Evolutionary conservation across 2,113 vertebrate species (phyloP).

Genomic region (Microcebus griseorufus): DNA sequence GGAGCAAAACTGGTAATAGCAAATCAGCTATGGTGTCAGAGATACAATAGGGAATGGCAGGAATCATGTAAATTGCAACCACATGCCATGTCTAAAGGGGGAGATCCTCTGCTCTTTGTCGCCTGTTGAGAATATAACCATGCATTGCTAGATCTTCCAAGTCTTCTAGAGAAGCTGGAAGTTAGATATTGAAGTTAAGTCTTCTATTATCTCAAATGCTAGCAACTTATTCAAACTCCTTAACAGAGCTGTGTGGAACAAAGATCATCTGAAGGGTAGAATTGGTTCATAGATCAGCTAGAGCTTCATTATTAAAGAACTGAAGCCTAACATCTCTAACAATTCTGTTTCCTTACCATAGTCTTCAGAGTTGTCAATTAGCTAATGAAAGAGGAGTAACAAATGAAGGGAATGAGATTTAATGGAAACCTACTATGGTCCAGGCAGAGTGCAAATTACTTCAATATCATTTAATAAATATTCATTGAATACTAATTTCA

Average conservation of each 20-base stretch:
- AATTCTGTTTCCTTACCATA: background rate
- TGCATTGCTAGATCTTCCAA: background rate
- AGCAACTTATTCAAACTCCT: background rate
- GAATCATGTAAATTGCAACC: background rate
- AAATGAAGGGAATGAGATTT: background rate
- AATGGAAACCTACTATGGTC: background rate
- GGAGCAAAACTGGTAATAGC: background rate
- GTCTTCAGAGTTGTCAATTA: background rate
- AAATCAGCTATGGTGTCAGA: background rate
- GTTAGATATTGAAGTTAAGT: background rate
- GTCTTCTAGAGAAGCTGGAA: background rate
- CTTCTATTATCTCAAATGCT: background rate
- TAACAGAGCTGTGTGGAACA: background rate
- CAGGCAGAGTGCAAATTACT: background rate
- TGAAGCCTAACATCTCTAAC: background rate
- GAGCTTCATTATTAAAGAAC: background rate
- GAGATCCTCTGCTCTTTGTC: background rate
- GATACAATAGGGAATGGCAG: rapidly evolving
- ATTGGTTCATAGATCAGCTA: background rate
- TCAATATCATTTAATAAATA: background rate
- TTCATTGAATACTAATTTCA: background rate
- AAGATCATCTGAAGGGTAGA: background rate
- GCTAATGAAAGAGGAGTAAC: background rate
- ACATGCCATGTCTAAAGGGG: background rate
- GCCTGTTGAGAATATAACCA: background rate